Conservation (phyloP, 1,140 invertebrate genomes). For the Eupeodes corollae region DNA sequence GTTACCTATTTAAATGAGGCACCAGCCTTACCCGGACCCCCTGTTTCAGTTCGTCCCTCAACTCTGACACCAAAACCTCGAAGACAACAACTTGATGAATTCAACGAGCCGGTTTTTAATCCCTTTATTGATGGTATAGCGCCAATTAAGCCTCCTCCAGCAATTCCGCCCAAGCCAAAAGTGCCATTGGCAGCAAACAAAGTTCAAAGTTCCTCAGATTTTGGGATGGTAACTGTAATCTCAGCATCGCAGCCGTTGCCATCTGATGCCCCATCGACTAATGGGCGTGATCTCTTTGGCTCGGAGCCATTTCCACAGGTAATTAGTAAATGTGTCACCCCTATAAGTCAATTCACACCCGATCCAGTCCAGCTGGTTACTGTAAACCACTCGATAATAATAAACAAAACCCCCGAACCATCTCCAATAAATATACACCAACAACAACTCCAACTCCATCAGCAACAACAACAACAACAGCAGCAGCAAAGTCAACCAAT, state of each 20-base stretch:
- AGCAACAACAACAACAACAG: neutral
- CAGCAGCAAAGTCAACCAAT: neutral
- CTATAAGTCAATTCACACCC: conserved; percentile 8
- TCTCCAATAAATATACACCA: conserved; percentile 6
- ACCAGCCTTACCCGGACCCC: conserved; percentile 13
- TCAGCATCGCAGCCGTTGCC: conserved; percentile 1
- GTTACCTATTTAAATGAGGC: neutral
- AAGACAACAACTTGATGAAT: conserved; percentile 22
- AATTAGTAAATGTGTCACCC: conserved; percentile 27
- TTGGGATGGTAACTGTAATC: conserved; percentile 16
- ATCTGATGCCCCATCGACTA: neutral
- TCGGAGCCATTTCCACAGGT: conserved; percentile 44
- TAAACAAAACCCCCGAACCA: conserved; percentile 33
- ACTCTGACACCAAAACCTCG: conserved; percentile 3
- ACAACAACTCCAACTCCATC: too few species aligned
- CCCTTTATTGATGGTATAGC: conserved; percentile 17
- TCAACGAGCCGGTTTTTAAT: conserved; percentile 36
- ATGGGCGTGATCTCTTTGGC: conserved; percentile 41
- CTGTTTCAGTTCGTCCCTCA: conserved; percentile 6
- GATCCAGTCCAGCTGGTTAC: conserved; percentile 22
- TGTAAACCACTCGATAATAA: conserved; percentile 35
- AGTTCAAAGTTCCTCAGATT: conserved; percentile 16
- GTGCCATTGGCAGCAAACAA: conserved; percentile 4
- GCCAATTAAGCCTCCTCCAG: neutral
- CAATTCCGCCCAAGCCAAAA: neutral